Conservation (phyloP, 1,140 invertebrate species). For the Drosophila sturtevanti region DNA sequence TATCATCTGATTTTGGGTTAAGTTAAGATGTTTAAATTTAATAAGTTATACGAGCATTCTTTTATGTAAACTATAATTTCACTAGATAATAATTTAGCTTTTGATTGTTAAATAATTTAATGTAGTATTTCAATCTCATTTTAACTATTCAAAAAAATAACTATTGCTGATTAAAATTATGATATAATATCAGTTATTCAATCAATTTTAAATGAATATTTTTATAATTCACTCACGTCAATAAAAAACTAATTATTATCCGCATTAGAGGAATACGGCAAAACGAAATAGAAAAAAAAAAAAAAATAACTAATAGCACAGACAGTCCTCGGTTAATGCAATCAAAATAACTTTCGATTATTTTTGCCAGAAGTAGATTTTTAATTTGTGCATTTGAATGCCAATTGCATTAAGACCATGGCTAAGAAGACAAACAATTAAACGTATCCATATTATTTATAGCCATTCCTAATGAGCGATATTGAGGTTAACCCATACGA, state of each 20-base stretch:
- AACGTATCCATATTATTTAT: conserved; percentile 34
- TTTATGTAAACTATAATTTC: no score
- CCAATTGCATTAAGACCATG: conserved; percentile 47
- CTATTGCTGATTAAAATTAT: not conserved
- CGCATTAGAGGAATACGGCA: not conserved
- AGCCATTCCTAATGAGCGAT: conserved; percentile 44
- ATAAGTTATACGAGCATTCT: no score
- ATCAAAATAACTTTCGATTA: conserved; percentile 36
- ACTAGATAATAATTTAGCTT: no score
- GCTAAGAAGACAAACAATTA: conserved; percentile 17
- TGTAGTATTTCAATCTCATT: no score
- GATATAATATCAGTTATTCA: not conserved
- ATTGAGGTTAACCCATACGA: conserved; percentile 45
- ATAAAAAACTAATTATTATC: conserved; percentile 8
- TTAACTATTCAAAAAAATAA: no score
- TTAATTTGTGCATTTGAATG: conserved; percentile 75
- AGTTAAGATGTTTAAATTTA: no score
- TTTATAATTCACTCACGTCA: conserved; percentile 6
- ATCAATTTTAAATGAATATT: not conserved
- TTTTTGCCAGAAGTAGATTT: conserved; percentile 30
- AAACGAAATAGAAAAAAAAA: not conserved
- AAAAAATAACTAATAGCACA: conserved; percentile 9
- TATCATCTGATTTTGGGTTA: no score
- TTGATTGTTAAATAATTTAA: no score
- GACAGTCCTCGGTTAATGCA: conserved; percentile 2